phyloP scores from a whole-genome alignment of 2,113 vertebrate genomes.

The Pluvianellus socialis region DNA sequence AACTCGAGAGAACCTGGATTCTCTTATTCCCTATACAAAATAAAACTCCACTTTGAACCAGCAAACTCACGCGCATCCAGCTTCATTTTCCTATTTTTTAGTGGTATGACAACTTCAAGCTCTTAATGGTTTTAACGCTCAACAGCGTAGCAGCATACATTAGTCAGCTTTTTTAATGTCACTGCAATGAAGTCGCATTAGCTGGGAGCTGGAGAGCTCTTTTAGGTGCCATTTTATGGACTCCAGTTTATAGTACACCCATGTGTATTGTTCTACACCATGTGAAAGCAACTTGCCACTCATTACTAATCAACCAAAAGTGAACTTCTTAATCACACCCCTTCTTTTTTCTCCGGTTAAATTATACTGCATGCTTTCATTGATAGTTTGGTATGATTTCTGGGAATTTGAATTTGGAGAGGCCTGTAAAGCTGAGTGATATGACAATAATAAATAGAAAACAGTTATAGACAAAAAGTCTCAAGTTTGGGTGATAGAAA shows the following conservation, averaged over 20 bases:
- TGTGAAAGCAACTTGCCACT: neutral
- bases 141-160: neutral
- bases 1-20: neutral
- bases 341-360: neutral
- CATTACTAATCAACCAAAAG: neutral
- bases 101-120: neutral
- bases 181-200: neutral
- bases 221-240: neutral
- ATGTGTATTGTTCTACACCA: neutral
- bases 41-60: neutral
- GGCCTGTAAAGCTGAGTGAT: neutral
- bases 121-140: neutral
- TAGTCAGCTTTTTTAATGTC: conserved; percentile 16
- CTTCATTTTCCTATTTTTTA: neutral
- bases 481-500: neutral
- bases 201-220: neutral
- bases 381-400: neutral
- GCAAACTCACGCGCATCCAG: neutral
- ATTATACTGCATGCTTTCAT: neutral
- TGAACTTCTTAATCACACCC: neutral
- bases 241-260: neutral
- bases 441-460: neutral
- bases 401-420: neutral
- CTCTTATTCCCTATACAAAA: neutral
- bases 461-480: neutral